Evolutionary conservation across 2,797 vertebrate genomes (phyloP).

Genomic region (Gephyroberyx darwinii): DNA sequence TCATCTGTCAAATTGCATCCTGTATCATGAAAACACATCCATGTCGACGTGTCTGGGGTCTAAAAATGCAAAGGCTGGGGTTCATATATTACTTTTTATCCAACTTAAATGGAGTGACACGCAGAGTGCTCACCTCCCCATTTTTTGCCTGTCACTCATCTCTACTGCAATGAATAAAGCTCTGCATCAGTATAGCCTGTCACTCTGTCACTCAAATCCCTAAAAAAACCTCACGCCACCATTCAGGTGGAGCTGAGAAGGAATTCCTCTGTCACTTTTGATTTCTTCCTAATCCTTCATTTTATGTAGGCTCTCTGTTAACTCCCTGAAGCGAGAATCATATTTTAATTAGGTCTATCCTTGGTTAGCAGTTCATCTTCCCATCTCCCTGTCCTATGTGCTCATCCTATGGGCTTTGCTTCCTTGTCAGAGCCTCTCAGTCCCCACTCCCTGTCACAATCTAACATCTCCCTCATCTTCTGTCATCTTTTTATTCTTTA

Average conservation of each 20-base stretch:
- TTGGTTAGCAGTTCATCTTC: conserved; percentile 69
- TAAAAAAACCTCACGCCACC: conserved; percentile 64
- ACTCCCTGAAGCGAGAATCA: conserved; percentile 78
- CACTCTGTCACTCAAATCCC: conserved; percentile 76
- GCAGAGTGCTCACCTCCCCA: conserved; percentile 61
- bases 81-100: conserved; percentile 79
- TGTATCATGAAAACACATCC: conserved; percentile 65
- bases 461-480: conserved; percentile 68
- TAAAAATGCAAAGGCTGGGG: conserved; percentile 64
- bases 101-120: conserved; percentile 80
- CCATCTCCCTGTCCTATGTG: conserved; percentile 62
- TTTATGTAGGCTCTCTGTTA: conserved; percentile 74
- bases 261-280: conserved; percentile 69
- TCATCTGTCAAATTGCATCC: conserved; percentile 62
- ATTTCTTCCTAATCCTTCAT: conserved; percentile 75
- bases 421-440: conserved; percentile 68
- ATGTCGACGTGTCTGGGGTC: conserved; percentile 61
- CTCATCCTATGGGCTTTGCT: conserved; percentile 70
- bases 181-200: conserved; percentile 73
- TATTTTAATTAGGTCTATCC: conserved; percentile 84
- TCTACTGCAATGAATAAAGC: conserved; percentile 73
- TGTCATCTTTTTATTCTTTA: conserved; percentile 75
- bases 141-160: conserved; percentile 80
- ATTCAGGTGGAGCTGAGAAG: conserved; percentile 71
- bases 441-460: conserved; percentile 69